These are phyloP conservation scores for Drosophila persimilis DNA, from an alignment of 1,140 invertebrate species.

Conservation along the genomic window DNA sequence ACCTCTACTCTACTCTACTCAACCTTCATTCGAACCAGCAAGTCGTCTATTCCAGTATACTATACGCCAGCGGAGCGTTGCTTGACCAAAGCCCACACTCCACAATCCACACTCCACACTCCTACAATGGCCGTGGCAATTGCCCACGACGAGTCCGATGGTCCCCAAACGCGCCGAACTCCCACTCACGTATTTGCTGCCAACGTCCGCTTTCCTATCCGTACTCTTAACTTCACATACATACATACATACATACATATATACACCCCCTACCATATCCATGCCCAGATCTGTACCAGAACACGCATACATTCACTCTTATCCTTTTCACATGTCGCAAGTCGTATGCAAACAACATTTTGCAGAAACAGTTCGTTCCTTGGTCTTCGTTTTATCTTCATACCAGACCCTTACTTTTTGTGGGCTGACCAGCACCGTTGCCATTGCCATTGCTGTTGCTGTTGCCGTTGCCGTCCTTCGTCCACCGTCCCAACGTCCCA, in stretches of 20 bases:
- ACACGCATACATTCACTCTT: slow-evolving; percentile 61
- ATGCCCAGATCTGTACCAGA: slow-evolving; percentile 19
- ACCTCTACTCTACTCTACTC: slow-evolving; percentile 26
- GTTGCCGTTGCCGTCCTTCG: slow-evolving; percentile 5
- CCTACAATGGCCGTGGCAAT: slow-evolving; percentile 66
- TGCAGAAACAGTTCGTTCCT: slow-evolving; percentile 83
- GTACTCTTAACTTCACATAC: slow-evolving; percentile 25
- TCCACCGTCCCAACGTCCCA: neutral
- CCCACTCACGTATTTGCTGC: slow-evolving; percentile 79
- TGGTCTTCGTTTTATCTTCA: slow-evolving; percentile 83
- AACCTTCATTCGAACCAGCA: slow-evolving; percentile 63
- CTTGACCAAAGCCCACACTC: slow-evolving; percentile 61
- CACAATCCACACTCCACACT: slow-evolving; percentile 17
- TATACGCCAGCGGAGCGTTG: slow-evolving; percentile 61
- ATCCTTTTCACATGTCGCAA: slow-evolving; percentile 83
- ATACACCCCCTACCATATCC: neutral
- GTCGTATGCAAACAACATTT: slow-evolving; percentile 83
- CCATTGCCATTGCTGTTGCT: slow-evolving; percentile 45
- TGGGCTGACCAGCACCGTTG: slow-evolving; percentile 71
- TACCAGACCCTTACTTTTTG: slow-evolving; percentile 82
- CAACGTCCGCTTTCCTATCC: slow-evolving; percentile 70
- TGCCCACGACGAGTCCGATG: slow-evolving; percentile 73
- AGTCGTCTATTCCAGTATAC: slow-evolving; percentile 74
- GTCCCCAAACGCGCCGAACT: slow-evolving; percentile 77
- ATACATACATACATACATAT: slow-evolving; percentile 55